Base-by-base conservation (phyloP, 2,797 vertebrate species). In the Propithecus deckenii region DNA sequence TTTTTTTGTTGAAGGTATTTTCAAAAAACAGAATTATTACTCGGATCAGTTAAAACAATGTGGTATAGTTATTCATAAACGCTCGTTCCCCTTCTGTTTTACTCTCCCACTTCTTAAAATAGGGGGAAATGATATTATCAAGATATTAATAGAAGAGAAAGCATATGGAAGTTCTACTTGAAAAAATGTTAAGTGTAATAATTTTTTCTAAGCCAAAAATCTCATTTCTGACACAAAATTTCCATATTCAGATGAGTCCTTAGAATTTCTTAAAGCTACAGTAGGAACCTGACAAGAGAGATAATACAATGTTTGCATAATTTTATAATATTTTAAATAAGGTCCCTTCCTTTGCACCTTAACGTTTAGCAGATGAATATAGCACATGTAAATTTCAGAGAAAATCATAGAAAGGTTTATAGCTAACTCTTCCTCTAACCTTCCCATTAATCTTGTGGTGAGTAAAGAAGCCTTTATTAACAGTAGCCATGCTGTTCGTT, bases 391-490 rank as follows among this genome's bases (percentile, higher is more conserved):
- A 17, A 72, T 43, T 43, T 69, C 84, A 71, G 0, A 7, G 72
- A 57, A 78, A 65, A 14, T 5, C 20, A 3, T 35, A 43, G n/a
- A 30, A 48, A 48, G 7, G 57, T 75, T 23, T 63, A n/a, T 41
- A 5, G 11, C 41, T 38, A n/a, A 25, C 85, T 46, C 63, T 38
- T 59, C 43, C 75, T 55, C 46, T 85, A 81, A 90, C 52, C 76
- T 43, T 32, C 67, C 55, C 12, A 0, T 75, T 50, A 38, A 61
- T 61, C 69, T 38, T 3, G 9, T n/a, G 13, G 11, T 38, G 41
- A n/a, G 50, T 83, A 59, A 89, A 41, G 76, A 93, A 88, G 90
- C 80, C 89, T 86, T 65, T 25, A 67, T 98, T 98, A 98, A 98
- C 98, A 94, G 57, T 46, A 96, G 96, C 28, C 1, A 71, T 96